phyloP scores from a whole-genome alignment of 2,113 vertebrate genomes.

The Diadophis punctatus region DNA sequence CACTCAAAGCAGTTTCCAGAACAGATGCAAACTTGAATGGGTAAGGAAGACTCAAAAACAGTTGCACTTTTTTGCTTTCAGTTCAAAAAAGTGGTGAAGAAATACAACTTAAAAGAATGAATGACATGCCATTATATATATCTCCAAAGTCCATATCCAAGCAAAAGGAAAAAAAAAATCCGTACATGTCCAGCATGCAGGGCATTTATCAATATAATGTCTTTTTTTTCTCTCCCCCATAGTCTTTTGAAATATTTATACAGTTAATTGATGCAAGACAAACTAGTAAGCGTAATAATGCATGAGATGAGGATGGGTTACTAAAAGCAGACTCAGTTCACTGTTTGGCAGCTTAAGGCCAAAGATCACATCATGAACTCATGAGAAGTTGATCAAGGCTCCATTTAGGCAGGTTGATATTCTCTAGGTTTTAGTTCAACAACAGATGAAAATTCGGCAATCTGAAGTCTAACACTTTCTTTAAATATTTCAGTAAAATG shows the following conservation, averaged over 20 bases:
- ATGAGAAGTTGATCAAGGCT: constrained; percentile 76
- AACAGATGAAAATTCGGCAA: constrained; percentile 79
- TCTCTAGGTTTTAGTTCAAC: constrained; percentile 74
- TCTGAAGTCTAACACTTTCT: constrained; percentile 72
- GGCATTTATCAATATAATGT: constrained; percentile 87
- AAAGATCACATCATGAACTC: constrained; percentile 77
- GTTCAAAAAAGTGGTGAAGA: constrained; percentile 94
- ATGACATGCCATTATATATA: constrained; percentile 89
- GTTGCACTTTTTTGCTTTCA: constrained; percentile 91
- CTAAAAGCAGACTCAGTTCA: constrained; percentile 82
- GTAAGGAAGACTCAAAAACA: constrained; percentile 71
- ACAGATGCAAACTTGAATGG: constrained; percentile 79
- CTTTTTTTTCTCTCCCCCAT: constrained; percentile 71
- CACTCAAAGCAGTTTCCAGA: constrained; percentile 83
- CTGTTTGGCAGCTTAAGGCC: constrained; percentile 79
- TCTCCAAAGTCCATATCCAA: constrained; percentile 91
- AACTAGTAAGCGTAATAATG: constrained; percentile 91
- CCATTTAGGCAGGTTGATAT: constrained; percentile 77
- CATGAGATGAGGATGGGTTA: constrained; percentile 92
- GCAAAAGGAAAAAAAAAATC: constrained; percentile 78
- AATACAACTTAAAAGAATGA: constrained; percentile 80
- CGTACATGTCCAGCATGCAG: constrained; percentile 99
- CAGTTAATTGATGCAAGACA: constrained; percentile 87
- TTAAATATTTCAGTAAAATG: constrained; percentile 11
- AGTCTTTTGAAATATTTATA: constrained; percentile 84